These are phyloP conservation scores for Pollicipes pollicipes DNA, from an alignment of 1,140 invertebrate species.

Conservation along the genomic window DNA sequence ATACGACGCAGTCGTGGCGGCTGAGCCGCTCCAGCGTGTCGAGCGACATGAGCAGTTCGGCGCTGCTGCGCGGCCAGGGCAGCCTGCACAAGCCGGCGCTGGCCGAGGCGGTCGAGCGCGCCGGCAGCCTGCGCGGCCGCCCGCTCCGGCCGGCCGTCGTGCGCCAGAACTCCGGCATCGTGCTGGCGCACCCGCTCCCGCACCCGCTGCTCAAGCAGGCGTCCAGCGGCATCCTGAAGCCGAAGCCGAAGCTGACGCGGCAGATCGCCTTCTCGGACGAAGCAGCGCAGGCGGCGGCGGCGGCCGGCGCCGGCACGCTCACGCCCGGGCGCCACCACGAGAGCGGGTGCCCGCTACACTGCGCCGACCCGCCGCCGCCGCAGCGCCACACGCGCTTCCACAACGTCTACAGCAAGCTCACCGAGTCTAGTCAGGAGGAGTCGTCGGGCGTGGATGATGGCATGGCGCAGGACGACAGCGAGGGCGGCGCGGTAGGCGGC, in stretches of 20 bases:
- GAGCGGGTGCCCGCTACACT: not conserved
- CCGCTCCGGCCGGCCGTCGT: not conserved
- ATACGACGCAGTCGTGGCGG: slow-evolving; percentile 62
- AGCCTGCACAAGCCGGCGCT: not conserved
- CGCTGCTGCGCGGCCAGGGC: not conserved
- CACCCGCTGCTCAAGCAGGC: not conserved
- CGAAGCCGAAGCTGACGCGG: slow-evolving; percentile 1
- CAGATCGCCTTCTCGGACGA: not conserved
- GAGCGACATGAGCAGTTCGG: slow-evolving; percentile 10
- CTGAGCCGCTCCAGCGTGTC: slow-evolving; percentile 23
- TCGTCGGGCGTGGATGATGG: not conserved
- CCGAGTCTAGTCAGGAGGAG: slow-evolving; percentile 1
- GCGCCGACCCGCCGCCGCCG: not conserved
- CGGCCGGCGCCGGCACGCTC: not conserved
- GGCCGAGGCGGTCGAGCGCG: not conserved
- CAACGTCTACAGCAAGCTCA: not conserved
- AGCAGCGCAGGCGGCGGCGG: no score
- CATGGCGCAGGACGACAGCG: not conserved
- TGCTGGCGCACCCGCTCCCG: not conserved
- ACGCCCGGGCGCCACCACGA: not conserved
- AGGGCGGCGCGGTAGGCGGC: not conserved
- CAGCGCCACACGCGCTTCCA: not conserved
- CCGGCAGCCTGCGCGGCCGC: not conserved
- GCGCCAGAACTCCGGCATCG: not conserved
- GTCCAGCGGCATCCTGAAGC: not conserved